phyloP scores from a whole-genome alignment of 2,888 invertebrate genomes.

The Coremacera marginata region DNA sequence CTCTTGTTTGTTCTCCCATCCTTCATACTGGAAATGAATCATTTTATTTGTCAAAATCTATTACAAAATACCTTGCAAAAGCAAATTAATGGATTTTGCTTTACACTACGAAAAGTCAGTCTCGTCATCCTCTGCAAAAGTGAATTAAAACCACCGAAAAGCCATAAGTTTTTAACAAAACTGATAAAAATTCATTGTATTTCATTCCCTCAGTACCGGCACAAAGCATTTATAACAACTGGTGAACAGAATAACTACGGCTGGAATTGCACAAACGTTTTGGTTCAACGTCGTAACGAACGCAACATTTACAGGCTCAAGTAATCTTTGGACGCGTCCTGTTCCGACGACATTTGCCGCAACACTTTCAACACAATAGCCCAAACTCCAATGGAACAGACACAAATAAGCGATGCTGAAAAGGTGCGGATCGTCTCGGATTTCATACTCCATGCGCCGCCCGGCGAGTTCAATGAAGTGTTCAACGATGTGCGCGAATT shows the following conservation, averaged over 20 bases:
- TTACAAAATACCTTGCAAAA: constrained; percentile 22
- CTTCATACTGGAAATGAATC: constrained; percentile 16
- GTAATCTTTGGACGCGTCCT: background rate
- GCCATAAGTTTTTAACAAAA: background rate
- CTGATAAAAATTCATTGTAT: background rate
- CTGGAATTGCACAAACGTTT: background rate
- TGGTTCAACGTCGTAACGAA: background rate
- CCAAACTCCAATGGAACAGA: constrained; percentile 60
- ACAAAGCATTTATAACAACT: background rate
- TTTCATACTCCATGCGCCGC: constrained; percentile 98
- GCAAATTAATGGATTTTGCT: constrained; percentile 12
- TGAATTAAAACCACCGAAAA: background rate
- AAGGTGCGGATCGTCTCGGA: constrained; percentile 97
- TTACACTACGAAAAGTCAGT: background rate
- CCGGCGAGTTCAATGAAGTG: constrained; percentile 99
- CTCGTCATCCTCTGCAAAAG: constrained; percentile 25
- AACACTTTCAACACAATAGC: background rate
- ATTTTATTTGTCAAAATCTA: constrained; percentile 36
- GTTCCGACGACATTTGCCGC: too few relatives aligned
- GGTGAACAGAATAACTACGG: background rate
- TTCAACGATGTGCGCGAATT: constrained; percentile 95
- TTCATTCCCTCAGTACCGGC: background rate
- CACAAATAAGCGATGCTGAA: constrained; percentile 84
- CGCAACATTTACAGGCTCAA: background rate
- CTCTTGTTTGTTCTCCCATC: background rate